Percentiles rank a stretch among this genome's conserved stretches.
Conservation (phyloP, 2,113 vertebrate genomes). For the Cynopterus brachyotis region DNA sequence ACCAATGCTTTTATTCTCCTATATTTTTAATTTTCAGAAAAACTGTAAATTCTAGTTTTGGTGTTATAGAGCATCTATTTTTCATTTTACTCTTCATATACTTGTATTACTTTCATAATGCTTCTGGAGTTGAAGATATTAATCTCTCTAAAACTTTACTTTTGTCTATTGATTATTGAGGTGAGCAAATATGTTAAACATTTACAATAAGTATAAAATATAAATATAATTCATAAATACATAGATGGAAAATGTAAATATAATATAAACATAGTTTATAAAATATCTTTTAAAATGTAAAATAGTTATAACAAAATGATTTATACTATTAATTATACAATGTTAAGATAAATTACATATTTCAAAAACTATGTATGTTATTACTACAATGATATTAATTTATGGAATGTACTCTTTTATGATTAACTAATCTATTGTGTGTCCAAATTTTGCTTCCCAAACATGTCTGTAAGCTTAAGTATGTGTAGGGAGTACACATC, state of each 20-base stretch:
- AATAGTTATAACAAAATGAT: not conserved
- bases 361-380: not conserved
- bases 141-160: not conserved
- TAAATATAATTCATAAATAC: not conserved
- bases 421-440: not conserved
- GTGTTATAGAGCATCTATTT: not conserved
- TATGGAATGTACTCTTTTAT: not conserved
- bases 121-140: not conserved
- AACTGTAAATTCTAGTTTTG: not conserved
- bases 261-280: not conserved
- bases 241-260: not conserved
- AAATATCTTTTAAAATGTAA: not conserved
- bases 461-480: not conserved
- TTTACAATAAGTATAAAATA: not conserved
- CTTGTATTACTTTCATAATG: not conserved
- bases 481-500: not conserved
- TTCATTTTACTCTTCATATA: not conserved
- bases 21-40: conserved; percentile 2
- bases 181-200: not conserved
- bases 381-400: not conserved
- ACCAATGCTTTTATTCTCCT: not conserved
- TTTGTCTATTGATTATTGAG: not conserved
- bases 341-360: not conserved
- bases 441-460: not conserved
- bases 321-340: not conserved